Percentiles rank a stretch among this genome's conserved stretches.
Evolutionary conservation across 2,797 vertebrate species (phyloP).

Genomic region (Chaetophractus vellerosus): DNA sequence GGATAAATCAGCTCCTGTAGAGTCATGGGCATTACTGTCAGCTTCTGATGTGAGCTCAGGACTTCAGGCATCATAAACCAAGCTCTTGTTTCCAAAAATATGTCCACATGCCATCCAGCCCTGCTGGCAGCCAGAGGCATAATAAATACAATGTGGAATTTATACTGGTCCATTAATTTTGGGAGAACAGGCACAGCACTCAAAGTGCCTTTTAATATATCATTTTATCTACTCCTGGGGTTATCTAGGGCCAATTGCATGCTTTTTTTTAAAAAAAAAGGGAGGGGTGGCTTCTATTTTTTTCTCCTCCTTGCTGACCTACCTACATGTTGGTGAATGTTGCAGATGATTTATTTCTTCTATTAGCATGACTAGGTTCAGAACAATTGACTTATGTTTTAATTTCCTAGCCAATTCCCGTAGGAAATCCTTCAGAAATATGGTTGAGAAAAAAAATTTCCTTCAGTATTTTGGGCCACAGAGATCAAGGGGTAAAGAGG

Average conservation of each 20-base stretch:
- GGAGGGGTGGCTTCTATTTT: slow-evolving; percentile 14
- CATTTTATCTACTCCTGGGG: slow-evolving; percentile 57
- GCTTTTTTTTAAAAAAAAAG: not conserved
- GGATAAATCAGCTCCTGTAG: slow-evolving; percentile 65
- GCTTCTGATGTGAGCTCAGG: slow-evolving; percentile 22
- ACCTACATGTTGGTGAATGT: not conserved
- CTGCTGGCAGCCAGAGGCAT: not conserved
- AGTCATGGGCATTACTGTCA: not conserved
- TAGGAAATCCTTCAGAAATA: slow-evolving; percentile 10
- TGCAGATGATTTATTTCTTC: slow-evolving; percentile 64
- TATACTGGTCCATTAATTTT: slow-evolving; percentile 18
- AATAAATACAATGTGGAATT: slow-evolving; percentile 56
- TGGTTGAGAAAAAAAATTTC: slow-evolving; percentile 30
- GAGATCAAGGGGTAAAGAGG: not conserved
- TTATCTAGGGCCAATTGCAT: slow-evolving; percentile 56
- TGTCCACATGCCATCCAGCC: not conserved
- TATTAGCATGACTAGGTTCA: not conserved
- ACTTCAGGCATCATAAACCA: slow-evolving; percentile 48
- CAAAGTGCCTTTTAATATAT: slow-evolving; percentile 41
- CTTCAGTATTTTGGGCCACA: not conserved
- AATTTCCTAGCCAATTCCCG: not conserved
- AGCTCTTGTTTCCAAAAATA: slow-evolving; percentile 53
- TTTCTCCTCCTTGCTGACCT: slow-evolving; percentile 47
- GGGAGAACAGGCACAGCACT: not conserved
- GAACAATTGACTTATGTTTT: slow-evolving; percentile 7